Base-by-base conservation (phyloP, 2,797 vertebrate genomes). In the Hoplostethus mediterraneus region DNA sequence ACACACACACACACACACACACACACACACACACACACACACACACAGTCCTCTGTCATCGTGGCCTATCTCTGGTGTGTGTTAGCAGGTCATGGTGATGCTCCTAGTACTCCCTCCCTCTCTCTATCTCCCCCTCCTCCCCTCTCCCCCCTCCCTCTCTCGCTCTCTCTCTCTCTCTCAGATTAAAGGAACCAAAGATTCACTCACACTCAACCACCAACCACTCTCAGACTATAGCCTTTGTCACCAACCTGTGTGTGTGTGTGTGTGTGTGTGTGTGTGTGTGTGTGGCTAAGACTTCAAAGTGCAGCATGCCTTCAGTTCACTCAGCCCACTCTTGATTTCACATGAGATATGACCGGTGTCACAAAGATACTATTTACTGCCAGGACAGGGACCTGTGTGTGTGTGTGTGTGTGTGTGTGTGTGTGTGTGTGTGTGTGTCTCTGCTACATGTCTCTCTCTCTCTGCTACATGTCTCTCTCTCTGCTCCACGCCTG, bases 341-440 rank as follows among this genome's bases (percentile, higher is more conserved):
- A 94, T 95, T 92, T 94, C 92, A 89, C 92, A 93, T 90, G 87
- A 93, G 93, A 93, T 95, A 92, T 57, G 74, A 55, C 76, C 85
- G 72, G 84, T 75, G 38, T 87, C 66, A 93, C 91, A 93, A 93
- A 91, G 93, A 90, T 85, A 53, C 83, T 81, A 84, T 92, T 91
- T 82, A 89, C 71, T 25, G 25, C 68, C 67, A 36, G 57, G 49
- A 48, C 45, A 56, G 65, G 63, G 60, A 31, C 13, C 5, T 38
- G 61, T 63, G 73, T 58, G 60, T 54, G 57, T 47, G 75, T 58
- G 75, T 79, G 33, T 33, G 33, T 33, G 33, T 33, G 4, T 33
- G 33, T 33, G 61, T 63, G 73, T 58, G 60, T 54, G 57, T 47
- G 75, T 58, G 75, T 79, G 33, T 33, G 33, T 33, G 33, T 33